phyloP scores from a whole-genome alignment of 2,888 invertebrate species.

The Deilephila porcellus region DNA sequence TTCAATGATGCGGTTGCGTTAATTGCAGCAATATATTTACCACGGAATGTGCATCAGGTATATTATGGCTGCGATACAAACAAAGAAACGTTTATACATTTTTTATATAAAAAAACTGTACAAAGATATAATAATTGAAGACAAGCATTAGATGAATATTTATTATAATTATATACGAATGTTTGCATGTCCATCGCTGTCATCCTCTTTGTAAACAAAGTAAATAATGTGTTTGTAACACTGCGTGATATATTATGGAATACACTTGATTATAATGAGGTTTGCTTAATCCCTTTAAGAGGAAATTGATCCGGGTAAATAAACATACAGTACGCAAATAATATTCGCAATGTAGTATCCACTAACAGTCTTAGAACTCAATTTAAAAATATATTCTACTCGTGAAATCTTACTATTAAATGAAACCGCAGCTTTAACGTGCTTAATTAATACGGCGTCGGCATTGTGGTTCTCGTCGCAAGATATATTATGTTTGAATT shows the following conservation, averaged over 20 bases:
- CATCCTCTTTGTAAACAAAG: slow-evolving; percentile 28
- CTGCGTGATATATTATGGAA: neutral
- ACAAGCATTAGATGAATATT: slow-evolving; percentile 52
- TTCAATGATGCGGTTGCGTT: neutral
- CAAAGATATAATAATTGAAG: slow-evolving; percentile 47
- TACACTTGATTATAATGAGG: neutral
- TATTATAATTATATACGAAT: slow-evolving; percentile 50
- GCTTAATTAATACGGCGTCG: neutral
- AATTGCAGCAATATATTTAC: slow-evolving; percentile 45
- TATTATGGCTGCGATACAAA: slow-evolving; percentile 47
- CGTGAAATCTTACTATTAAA: no score
- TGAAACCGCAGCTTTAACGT: no score
- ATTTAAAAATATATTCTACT: no score
- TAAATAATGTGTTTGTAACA: slow-evolving; percentile 9
- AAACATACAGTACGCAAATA: no score
- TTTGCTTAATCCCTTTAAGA: no score
- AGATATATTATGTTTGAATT: neutral
- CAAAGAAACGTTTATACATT: slow-evolving; percentile 47
- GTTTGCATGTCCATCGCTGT: slow-evolving; percentile 43
- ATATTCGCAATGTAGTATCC: no score
- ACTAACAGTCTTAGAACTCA: no score
- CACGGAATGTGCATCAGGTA: slow-evolving; percentile 55
- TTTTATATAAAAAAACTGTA: slow-evolving; percentile 45
- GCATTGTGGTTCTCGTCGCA: no score
- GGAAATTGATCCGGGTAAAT: no score